Base-by-base conservation (phyloP, 2,888 invertebrate genomes). In the Laspeyria flexula region DNA sequence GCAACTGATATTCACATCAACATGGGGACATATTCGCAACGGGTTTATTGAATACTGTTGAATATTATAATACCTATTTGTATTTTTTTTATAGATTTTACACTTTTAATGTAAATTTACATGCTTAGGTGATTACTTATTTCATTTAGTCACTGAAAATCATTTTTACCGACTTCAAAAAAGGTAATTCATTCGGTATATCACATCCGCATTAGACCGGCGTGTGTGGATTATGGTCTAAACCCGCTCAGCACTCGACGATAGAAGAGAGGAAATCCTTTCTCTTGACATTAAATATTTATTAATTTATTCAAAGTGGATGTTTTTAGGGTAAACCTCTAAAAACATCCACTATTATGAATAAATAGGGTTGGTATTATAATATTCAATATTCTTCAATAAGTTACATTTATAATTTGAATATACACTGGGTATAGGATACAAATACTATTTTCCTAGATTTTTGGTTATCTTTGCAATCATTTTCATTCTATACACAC, bases 1-100 rank as follows among this genome's bases (percentile, higher is more conserved):
- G 68, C 71, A 65, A 72, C 65, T 69, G 52, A 62, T 50, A 68
- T 65, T 75, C 69, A 80, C 77, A 77, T 64, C 65, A 63, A 70
- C 60, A 58, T 47, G 60, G 71, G 72, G 74, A 77, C 76, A 78
- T 69, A 47, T 57, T 44, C 31, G 38, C 43, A 41, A 57, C 43
- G 13, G 51, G 23, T 49, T 55, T 58, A 47, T 49, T 44, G 30
- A 47, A 33, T 43, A 56, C 53, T 53, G 54, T 41, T 38, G 54
- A 57, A 65, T 52, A 49, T 51, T 43, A 58, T 40, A 34, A 29
- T n/a, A n/a, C n/a, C n/a, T n/a, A n/a, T n/a, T n/a, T 3, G 29
- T 27, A 39, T 21, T 10, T 25, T 35, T 33, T 53, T 44, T 10
- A 16, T 35, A 18, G 3, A 2, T 3, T 21, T 2, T 21, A 21